Conservation (phyloP, 2,113 vertebrate genomes). For the Rhizomys pruinosus region DNA sequence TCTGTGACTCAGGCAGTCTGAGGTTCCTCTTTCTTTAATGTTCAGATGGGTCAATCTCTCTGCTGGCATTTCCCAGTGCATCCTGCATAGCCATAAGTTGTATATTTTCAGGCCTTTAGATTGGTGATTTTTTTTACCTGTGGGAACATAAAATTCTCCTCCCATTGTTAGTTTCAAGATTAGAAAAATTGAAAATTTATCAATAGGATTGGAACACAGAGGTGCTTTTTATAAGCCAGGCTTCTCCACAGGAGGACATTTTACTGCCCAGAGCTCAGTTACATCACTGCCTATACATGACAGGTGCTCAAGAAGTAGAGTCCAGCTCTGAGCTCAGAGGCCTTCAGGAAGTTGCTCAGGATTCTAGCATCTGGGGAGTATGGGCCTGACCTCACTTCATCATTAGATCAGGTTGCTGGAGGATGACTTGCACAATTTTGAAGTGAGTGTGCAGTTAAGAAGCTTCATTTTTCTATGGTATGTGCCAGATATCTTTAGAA, state of each 20-base stretch:
- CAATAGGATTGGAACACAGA: neutral
- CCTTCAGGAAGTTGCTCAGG: neutral
- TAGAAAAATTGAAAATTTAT: no score
- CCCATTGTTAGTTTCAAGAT: no score
- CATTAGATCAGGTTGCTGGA: neutral
- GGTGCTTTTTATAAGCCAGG: neutral
- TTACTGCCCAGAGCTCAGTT: neutral
- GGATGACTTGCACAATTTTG: neutral
- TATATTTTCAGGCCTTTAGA: no score
- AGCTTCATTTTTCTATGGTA: neutral
- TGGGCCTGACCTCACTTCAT: neutral
- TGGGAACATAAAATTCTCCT: no score
- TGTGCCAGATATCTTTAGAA: slow-evolving; percentile 35
- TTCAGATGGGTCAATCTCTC: no score
- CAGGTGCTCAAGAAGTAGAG: neutral
- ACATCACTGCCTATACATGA: neutral
- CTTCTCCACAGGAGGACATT: neutral
- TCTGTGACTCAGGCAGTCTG: no score
- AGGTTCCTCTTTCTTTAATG: no score
- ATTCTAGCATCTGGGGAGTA: neutral
- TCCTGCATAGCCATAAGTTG: no score
- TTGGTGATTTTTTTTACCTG: no score
- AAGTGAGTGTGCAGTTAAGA: neutral
- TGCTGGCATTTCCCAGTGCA: no score
- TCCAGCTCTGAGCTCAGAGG: no score